Percentiles rank a stretch among this genome's conserved stretches.
Evolutionary conservation across 2,113 vertebrate species (phyloP).

Genomic region (Onychostruthus taczanowskii): DNA sequence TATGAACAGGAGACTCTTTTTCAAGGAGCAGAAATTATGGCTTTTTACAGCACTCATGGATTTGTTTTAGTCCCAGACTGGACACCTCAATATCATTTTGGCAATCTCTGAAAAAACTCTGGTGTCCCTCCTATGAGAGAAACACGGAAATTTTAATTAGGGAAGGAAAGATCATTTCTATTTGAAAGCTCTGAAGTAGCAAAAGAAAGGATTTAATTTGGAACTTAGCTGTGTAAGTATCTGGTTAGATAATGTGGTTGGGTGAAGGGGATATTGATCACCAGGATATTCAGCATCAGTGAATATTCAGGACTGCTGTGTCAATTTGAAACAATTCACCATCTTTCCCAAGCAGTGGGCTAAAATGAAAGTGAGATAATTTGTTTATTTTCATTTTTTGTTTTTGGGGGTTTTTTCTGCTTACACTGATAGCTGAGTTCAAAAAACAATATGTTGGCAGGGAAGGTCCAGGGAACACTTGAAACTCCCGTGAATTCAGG

Average conservation of each 20-base stretch:
- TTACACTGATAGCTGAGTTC: neutral
- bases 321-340: neutral
- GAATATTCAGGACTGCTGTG: neutral
- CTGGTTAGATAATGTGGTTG: neutral
- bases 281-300: neutral
- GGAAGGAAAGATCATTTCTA: neutral
- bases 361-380: neutral
- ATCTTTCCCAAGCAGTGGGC: neutral
- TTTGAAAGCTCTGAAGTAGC: neutral
- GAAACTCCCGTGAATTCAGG: neutral
- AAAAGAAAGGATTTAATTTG: neutral
- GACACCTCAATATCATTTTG: neutral
- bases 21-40: neutral
- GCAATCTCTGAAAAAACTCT: neutral
- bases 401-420: neutral
- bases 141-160: neutral
- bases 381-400: neutral
- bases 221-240: neutral
- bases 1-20: neutral
- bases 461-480: neutral
- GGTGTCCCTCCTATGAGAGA: neutral
- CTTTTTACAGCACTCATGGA: neutral
- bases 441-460: neutral
- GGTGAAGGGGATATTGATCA: neutral
- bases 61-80: neutral